phyloP scores from a whole-genome alignment of 2,888 invertebrate genomes.

The Leptopilina syphax region DNA sequence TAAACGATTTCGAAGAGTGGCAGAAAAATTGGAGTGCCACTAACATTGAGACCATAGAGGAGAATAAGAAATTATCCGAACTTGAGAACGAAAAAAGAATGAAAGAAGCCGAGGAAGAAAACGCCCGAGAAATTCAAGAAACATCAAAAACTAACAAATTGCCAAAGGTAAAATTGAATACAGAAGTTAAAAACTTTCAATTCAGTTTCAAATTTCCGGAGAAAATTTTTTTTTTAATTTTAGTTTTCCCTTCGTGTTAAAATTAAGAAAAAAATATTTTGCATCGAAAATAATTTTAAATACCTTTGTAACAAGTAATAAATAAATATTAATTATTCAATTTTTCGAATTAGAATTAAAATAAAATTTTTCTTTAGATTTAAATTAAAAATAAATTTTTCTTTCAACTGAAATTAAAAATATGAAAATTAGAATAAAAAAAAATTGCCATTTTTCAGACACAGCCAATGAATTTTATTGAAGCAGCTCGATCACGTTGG shows the following conservation, averaged over 20 bases:
- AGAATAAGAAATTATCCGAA: constrained; percentile 76
- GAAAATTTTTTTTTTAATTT: neutral
- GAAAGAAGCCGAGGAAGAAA: constrained; percentile 72
- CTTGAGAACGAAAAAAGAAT: constrained; percentile 72
- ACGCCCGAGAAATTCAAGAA: constrained; percentile 40
- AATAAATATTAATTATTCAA: too few species aligned
- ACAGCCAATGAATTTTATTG: constrained; percentile 68
- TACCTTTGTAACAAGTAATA: too few species aligned
- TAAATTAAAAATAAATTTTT: too few species aligned
- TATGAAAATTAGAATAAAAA: neutral
- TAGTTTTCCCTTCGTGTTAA: too few species aligned
- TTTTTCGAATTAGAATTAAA: too few species aligned
- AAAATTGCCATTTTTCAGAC: constrained; percentile 49
- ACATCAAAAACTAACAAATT: constrained; percentile 1
- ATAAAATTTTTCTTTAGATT: too few species aligned
- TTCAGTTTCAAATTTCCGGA: too few species aligned
- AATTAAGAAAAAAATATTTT: too few species aligned
- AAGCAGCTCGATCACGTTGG: constrained; percentile 79
- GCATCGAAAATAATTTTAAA: too few species aligned
- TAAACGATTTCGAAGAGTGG: constrained; percentile 81
- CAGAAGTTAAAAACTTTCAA: neutral
- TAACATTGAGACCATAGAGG: constrained; percentile 75
- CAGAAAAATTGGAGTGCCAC: constrained; percentile 80
- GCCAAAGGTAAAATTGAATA: constrained; percentile 39
- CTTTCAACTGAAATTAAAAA: too few species aligned